These are phyloP conservation scores for Sander vitreus DNA, from an alignment of 2,113 vertebrate species.

Conservation along the genomic window DNA sequence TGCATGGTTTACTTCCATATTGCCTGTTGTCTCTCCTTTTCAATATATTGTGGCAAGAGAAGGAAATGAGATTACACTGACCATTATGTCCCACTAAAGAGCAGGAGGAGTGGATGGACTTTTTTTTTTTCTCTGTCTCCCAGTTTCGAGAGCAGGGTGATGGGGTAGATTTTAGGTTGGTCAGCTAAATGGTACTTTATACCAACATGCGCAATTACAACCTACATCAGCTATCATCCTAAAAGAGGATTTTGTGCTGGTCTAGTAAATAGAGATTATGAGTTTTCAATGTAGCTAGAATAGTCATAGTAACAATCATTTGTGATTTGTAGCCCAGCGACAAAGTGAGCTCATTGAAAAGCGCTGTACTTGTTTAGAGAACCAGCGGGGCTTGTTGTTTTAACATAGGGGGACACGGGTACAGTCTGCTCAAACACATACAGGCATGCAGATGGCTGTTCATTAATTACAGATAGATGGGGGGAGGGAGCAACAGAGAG, in stretches of 20 bases:
- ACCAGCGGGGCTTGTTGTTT: slow-evolving; percentile 78
- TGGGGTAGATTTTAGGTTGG: slow-evolving; percentile 41
- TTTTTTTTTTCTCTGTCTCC: slow-evolving; percentile 43
- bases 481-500: slow-evolving; percentile 59
- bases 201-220: slow-evolving; percentile 48
- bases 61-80: slow-evolving; percentile 49
- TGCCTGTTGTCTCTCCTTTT: slow-evolving; percentile 39
- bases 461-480: slow-evolving; percentile 83
- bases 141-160: slow-evolving; percentile 59
- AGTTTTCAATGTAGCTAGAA: slow-evolving; percentile 21
- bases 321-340: slow-evolving; percentile 50
- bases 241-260: slow-evolving; percentile 50
- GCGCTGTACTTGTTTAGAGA: slow-evolving; percentile 64
- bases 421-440: slow-evolving; percentile 78
- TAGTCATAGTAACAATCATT: slow-evolving; percentile 35
- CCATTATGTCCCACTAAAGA: slow-evolving; percentile 43
- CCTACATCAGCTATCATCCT: slow-evolving; percentile 53
- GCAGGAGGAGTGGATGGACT: slow-evolving; percentile 29
- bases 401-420: slow-evolving; percentile 74
- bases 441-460: slow-evolving; percentile 79
- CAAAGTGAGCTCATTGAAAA: slow-evolving; percentile 62
- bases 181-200: slow-evolving; percentile 30
- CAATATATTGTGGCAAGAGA: slow-evolving; percentile 37
- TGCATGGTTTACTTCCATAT: slow-evolving; percentile 30
- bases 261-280: slow-evolving; percentile 51